A percentile compares a stretch with the other conserved stretches of the same genome.
Conservation (phyloP, 2,113 vertebrate genomes). For the Daubentonia madagascariensis region DNA sequence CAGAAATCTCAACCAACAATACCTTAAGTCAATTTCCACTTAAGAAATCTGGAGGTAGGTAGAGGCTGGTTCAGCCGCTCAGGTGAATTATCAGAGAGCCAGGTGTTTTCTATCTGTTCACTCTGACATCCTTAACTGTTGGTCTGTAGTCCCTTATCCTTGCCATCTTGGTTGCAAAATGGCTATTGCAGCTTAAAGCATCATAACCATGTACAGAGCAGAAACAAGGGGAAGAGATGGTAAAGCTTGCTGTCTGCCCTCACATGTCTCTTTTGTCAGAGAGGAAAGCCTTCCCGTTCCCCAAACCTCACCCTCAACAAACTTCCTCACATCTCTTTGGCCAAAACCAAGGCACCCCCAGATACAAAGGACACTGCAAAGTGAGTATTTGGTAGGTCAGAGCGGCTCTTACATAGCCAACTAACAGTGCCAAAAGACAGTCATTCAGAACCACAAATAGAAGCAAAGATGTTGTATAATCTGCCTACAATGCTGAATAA, state of each 20-base stretch:
- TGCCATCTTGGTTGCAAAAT: not conserved
- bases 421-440: not conserved
- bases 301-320: not conserved
- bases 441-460: not conserved
- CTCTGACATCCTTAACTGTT: not conserved
- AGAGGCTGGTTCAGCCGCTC: not conserved
- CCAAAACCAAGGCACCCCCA: not conserved
- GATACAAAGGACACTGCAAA: too few relatives aligned
- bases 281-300: not conserved
- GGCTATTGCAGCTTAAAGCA: not conserved
- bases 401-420: not conserved
- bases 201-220: not conserved
- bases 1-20: not conserved
- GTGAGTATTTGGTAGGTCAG: not conserved
- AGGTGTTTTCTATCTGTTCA: not conserved
- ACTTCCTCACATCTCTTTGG: not conserved
- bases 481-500: not conserved
- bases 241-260: not conserved
- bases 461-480: not conserved
- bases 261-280: not conserved
- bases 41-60: not conserved
- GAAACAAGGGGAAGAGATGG: not conserved
- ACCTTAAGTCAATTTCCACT: not conserved
- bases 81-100: not conserved
- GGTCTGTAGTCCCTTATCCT: not conserved